Evolutionary conservation across 1,140 invertebrate species (phyloP).

Genomic region (Drepana arcuata): DNA sequence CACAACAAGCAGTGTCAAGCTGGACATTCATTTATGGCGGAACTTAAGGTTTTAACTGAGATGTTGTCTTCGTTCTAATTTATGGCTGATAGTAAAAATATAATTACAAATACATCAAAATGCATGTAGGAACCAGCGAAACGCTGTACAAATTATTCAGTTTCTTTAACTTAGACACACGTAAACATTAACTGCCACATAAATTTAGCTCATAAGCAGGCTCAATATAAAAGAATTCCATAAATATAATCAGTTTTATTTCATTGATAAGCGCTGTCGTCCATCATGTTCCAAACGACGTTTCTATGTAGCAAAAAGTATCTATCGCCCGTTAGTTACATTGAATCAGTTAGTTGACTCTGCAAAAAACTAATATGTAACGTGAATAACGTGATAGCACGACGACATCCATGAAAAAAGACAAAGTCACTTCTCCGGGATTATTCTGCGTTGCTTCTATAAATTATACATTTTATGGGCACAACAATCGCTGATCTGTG

Average conservation of each 20-base stretch:
- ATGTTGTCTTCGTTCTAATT: conserved; percentile 10
- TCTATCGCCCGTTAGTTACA: conserved; percentile 21
- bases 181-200: too few relatives aligned
- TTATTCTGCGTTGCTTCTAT: conserved; percentile 50
- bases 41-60: conserved; percentile 19
- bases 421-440: conserved; percentile 20
- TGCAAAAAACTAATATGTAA: conserved; percentile 44
- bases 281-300: conserved; percentile 27
- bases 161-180: too few relatives aligned
- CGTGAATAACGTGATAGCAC: conserved; percentile 12
- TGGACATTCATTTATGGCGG: conserved; percentile 12
- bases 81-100: conserved; percentile 12
- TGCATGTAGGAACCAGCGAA: too few relatives aligned
- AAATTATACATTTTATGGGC: conserved; percentile 63
- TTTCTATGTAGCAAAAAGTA: conserved; percentile 27
- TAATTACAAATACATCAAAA: too few relatives aligned
- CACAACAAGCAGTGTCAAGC: conserved; percentile 31
- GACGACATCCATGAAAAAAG: conserved; percentile 29
- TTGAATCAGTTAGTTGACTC: conserved; percentile 20
- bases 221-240: too few relatives aligned
- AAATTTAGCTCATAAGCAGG: too few relatives aligned
- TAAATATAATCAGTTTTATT: too few relatives aligned
- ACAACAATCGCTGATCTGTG: conserved; percentile 66
- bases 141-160: too few relatives aligned
- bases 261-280: conserved; percentile 16